Evolutionary conservation across 1,140 invertebrate species (phyloP).

Genomic region (Dendrolimus punctatus): DNA sequence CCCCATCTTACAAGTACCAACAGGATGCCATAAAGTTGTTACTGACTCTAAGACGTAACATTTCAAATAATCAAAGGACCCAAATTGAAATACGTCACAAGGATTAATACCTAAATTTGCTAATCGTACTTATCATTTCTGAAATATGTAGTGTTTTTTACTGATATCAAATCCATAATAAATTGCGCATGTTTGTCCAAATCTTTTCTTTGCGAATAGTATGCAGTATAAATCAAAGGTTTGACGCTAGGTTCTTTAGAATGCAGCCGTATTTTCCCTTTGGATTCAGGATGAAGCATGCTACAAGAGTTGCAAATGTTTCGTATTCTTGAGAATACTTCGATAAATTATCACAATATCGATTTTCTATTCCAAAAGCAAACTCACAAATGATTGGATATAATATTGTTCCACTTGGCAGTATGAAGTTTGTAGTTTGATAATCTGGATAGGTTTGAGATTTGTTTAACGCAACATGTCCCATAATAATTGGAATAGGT

Average conservation of each 20-base stretch:
- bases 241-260: conserved; percentile 73
- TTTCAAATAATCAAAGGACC: conserved; percentile 78
- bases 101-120: conserved; percentile 46
- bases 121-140: conserved; percentile 56
- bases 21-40: conserved; percentile 49
- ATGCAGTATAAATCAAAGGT: conserved; percentile 91
- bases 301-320: neutral
- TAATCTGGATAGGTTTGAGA: conserved; percentile 4
- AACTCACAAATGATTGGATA: neutral
- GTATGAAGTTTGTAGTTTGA: neutral
- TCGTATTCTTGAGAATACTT: neutral
- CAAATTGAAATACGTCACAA: conserved; percentile 73
- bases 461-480: conserved; percentile 1
- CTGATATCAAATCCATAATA: conserved; percentile 74
- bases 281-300: neutral
- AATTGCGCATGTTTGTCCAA: conserved; percentile 83
- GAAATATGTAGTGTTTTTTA: conserved; percentile 72
- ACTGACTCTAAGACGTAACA: conserved; percentile 50
- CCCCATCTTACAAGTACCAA: conserved; percentile 76
- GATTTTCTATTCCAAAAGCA: neutral
- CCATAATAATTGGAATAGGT: conserved; percentile 1
- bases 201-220: conserved; percentile 83
- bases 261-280: neutral
- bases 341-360: neutral
- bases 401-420: neutral